A percentile compares a stretch with the other conserved stretches of the same genome.
These are phyloP conservation scores for Trogon melanurus DNA, from an alignment of 2,113 vertebrate species.

Conservation along the genomic window DNA sequence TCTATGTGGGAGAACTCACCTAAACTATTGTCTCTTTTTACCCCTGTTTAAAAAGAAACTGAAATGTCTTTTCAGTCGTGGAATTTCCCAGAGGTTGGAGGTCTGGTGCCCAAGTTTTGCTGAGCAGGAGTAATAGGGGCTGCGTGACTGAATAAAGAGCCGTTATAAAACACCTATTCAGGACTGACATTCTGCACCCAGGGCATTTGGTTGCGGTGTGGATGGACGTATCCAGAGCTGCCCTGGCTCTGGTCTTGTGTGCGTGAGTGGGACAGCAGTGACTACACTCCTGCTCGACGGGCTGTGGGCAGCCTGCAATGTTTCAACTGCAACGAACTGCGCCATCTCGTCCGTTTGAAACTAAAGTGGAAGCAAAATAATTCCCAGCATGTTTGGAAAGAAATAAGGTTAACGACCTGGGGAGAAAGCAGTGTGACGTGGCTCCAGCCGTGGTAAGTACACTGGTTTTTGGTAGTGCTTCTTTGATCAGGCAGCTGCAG, in stretches of 20 bases:
- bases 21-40: background rate
- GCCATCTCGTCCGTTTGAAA: background rate
- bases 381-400: background rate
- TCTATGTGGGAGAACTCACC: background rate
- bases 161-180: accelerated
- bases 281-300: background rate
- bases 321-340: background rate
- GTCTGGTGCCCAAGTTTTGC: background rate
- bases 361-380: background rate
- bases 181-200: background rate
- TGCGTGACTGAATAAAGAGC: background rate
- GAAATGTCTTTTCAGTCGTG: background rate
- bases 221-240: background rate
- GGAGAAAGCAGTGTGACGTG: background rate
- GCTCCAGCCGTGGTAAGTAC: background rate
- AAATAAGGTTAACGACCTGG: background rate
- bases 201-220: background rate
- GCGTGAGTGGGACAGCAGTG: background rate
- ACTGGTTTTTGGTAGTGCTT: background rate
- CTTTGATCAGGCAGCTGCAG: background rate
- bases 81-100: background rate
- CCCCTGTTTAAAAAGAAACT: background rate
- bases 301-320: background rate
- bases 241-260: background rate
- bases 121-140: background rate